Evolutionary conservation across 53 echinoderm and acorn worm genomes (phyloP).

Genomic region (Arbacia lixula): DNA sequence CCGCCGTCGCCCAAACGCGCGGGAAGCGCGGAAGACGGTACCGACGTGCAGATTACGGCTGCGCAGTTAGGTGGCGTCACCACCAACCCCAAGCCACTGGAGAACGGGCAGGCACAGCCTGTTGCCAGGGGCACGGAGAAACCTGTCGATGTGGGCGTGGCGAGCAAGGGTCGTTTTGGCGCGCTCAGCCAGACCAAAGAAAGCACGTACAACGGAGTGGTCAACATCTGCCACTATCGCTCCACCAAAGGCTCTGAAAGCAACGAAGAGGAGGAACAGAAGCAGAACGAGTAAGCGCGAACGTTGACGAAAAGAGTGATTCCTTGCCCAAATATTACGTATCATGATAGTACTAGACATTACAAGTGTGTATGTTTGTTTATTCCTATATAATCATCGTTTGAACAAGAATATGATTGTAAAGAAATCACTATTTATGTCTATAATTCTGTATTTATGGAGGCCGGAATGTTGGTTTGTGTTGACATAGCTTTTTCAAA

Average conservation of each 20-base stretch:
- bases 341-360: conserved; percentile 27
- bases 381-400: conserved; percentile 4
- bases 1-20: conserved; percentile 59
- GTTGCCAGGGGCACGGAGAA: conserved; percentile 31
- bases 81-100: conserved; percentile 1
- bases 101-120: conserved; percentile 35
- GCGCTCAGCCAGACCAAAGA: conserved; percentile 82
- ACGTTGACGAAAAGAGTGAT: not conserved
- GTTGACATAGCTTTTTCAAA: too few relatives aligned
- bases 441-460: too few relatives aligned
- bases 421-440: not conserved
- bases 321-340: conserved; percentile 36
- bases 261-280: conserved; percentile 8
- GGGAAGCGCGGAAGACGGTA: not conserved
- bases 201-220: conserved; percentile 92
- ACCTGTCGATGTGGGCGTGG: conserved; percentile 55
- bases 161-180: conserved; percentile 92
- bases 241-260: conserved; percentile 34
- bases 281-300: conserved; percentile 7
- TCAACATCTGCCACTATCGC: conserved; percentile 87
- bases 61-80: not conserved
- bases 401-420: conserved; percentile 4
- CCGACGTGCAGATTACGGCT: too few relatives aligned
- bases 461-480: too few relatives aligned
- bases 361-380: not conserved